Evolutionary conservation across 2,113 vertebrate genomes (phyloP).

Genomic region (Anser brachyrhynchus): DNA sequence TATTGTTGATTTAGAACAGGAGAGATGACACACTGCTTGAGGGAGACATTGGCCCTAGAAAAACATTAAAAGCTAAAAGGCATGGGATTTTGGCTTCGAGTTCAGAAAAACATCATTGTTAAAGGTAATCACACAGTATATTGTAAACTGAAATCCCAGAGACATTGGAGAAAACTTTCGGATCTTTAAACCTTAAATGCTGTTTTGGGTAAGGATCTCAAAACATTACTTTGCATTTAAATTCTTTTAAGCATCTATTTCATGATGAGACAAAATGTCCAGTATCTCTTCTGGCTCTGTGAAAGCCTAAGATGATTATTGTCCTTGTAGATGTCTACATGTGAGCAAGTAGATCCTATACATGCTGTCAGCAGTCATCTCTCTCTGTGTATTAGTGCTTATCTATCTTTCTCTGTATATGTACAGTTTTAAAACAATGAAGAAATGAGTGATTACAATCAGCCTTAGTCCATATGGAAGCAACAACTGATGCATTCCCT

Average conservation of each 20-base stretch:
- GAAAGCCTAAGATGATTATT: neutral
- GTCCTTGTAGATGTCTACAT: neutral
- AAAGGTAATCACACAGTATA: neutral
- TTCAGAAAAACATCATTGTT: neutral
- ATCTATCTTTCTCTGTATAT: neutral
- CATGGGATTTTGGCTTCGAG: neutral
- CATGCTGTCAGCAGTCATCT: neutral
- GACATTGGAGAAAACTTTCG: neutral
- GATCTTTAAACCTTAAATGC: neutral
- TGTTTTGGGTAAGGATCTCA: neutral
- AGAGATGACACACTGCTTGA: neutral
- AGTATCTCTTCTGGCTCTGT: neutral
- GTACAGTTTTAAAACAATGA: neutral
- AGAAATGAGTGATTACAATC: neutral
- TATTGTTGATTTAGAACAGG: neutral
- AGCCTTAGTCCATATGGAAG: neutral
- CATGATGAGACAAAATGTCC: neutral
- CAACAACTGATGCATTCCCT: neutral
- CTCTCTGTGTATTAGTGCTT: neutral
- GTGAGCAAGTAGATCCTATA: neutral
- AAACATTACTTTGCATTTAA: neutral
- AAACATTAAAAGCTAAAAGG: neutral
- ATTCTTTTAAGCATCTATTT: neutral
- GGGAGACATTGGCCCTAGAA: neutral
- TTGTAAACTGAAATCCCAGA: neutral